Base-by-base conservation (phyloP, 2,797 vertebrate genomes). In the Chrosomus eos region DNA sequence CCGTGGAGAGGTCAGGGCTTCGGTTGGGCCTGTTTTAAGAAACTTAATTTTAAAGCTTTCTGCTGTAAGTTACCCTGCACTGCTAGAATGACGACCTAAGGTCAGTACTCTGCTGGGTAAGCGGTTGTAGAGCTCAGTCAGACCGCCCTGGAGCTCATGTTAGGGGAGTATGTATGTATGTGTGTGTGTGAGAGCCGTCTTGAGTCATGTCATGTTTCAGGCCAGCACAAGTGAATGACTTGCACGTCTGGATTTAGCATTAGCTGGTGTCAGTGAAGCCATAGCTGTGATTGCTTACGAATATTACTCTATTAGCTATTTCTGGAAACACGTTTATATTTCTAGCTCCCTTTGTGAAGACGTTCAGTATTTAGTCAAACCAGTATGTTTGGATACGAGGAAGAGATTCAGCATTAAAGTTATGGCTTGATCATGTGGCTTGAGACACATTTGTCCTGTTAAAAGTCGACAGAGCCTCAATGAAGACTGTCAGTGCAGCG, bases 1-100 rank as follows among this genome's bases (percentile, higher is more conserved):
- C 91, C 87, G 88, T 85, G 87, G 80, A 88, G 88, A 93, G 92
- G 92, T 87, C 90, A 90, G 92, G 94, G 95, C 94, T 95, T 81
- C 51, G 43, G 36, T 38, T 51, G 67, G 83, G 79, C 84, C 75
- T 80, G 7, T 18, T 33, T 78, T 13, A 21, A 38, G 75, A 60
- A 38, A 7, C n/a, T 16, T 38, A 21, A 72, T 84, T 85, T 26
- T 21, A 45, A 28, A 55, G 21, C 40, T 73, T 85, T 73, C 28
- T 26, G 38, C 36, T 43, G 78, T 16, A 55, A 83, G 73, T 58
- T 31, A 18, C 33, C n/a, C 5, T 31, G 13, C 8, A 23, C 51
- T 45, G 51, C 21, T 55, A 58, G 74, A 84, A 75, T 31, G 60
- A 53, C 33, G 81, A 19, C 31, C 23, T 23, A 38, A 7, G 64